A percentile compares a stretch with the other conserved stretches of the same genome.
phyloP scores from a whole-genome alignment of 2,797 vertebrate species.

The Enoplosus armatus region DNA sequence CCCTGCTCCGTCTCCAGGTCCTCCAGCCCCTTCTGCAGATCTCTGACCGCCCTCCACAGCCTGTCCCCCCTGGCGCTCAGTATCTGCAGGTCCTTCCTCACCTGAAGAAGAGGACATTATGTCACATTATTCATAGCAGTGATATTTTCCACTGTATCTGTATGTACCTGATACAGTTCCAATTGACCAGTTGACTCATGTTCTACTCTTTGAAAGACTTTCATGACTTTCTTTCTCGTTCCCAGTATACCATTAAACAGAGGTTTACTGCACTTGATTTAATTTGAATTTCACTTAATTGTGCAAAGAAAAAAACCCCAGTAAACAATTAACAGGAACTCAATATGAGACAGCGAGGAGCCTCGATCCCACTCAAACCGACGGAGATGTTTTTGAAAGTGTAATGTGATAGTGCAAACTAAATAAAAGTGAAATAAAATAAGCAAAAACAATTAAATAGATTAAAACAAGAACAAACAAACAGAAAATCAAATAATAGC shows the following conservation, averaged over 20 bases:
- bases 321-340: no score
- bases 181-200: neutral
- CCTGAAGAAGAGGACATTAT: conserved; percentile 26
- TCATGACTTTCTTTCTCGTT: neutral
- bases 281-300: neutral
- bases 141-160: neutral
- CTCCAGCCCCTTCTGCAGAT: conserved; percentile 55
- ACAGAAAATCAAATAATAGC: neutral
- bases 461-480: neutral
- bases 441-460: neutral
- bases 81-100: conserved; percentile 69
- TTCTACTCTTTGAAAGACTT: neutral
- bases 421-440: neutral
- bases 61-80: conserved; percentile 59
- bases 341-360: neutral
- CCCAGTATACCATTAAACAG: neutral
- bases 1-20: conserved; percentile 48
- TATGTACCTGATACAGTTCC: neutral
- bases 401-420: no score
- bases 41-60: conserved; percentile 50
- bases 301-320: neutral
- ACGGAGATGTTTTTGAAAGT: no score
- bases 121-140: neutral
- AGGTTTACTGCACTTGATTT: neutral
- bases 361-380: neutral